Evolutionary conservation across 2,113 vertebrate genomes (phyloP).

Genomic region (Polypterus bichir): DNA sequence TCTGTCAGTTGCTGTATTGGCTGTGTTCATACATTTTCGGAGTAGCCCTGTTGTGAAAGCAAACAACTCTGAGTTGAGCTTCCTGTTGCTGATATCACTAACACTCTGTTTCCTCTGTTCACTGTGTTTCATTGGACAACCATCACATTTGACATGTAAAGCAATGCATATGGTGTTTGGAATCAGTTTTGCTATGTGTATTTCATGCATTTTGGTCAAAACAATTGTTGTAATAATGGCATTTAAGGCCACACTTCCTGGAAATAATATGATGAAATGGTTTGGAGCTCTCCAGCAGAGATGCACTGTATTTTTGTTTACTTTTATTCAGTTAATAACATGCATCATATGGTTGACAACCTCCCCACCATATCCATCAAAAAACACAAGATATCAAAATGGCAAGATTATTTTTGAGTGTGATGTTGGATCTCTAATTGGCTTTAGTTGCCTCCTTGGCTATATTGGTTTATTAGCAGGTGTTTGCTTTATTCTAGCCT

Average conservation of each 20-base stretch:
- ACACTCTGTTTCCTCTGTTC: conserved; percentile 6
- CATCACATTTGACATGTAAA: conserved; percentile 4
- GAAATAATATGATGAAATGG: background rate
- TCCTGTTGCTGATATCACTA: conserved; percentile 6
- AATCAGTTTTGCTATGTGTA: conserved; percentile 2
- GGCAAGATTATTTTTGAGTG: conserved; percentile 11
- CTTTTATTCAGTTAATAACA: background rate
- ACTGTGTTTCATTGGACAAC: conserved; percentile 1
- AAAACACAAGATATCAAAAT: conserved; percentile 9
- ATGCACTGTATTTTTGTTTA: background rate
- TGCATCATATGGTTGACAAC: conserved; percentile 4
- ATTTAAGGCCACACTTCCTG: background rate
- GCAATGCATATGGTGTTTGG: conserved; percentile 4
- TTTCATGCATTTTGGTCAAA: conserved; percentile 9
- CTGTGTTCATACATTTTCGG: background rate
- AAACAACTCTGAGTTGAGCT: conserved; percentile 3
- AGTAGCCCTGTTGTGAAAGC: conserved; percentile 2
- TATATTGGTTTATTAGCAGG: background rate
- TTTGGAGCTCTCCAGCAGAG: background rate
- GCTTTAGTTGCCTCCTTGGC: conserved; percentile 6
- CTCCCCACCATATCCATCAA: conserved; percentile 1
- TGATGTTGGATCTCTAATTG: background rate
- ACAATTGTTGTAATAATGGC: conserved; percentile 3
- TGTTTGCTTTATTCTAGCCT: background rate
- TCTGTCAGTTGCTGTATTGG: background rate